Evolutionary conservation across 2,113 vertebrate genomes (phyloP).

Genomic region (Carollia perspicillata): DNA sequence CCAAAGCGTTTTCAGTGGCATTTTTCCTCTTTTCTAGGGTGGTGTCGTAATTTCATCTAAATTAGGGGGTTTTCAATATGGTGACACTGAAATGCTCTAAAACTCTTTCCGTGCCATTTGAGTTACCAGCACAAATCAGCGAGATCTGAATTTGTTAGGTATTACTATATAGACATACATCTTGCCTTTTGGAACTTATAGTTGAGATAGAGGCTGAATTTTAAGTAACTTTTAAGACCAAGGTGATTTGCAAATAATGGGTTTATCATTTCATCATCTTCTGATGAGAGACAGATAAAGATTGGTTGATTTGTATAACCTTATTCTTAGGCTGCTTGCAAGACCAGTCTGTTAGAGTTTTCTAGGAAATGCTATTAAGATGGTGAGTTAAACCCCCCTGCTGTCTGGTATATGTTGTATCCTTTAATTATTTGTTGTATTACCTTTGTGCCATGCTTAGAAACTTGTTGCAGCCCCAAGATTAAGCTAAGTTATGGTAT

Average conservation of each 20-base stretch:
- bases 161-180: background rate
- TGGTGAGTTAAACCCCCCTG: background rate
- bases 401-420: background rate
- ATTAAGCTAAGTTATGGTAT: constrained; percentile 9
- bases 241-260: background rate
- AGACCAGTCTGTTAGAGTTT: constrained; percentile 28
- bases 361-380: constrained; percentile 18
- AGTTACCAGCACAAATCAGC: background rate
- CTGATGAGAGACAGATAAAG: background rate
- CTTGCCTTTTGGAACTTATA: background rate
- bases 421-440: constrained; percentile 9
- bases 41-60: constrained; percentile 10
- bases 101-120: constrained; percentile 20
- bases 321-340: background rate
- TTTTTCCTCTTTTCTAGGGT: background rate
- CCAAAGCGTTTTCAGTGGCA: background rate
- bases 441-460: constrained; percentile 22
- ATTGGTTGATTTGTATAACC: background rate
- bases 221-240: constrained; percentile 10
- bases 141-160: constrained; percentile 24
- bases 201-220: background rate
- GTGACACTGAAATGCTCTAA: background rate
- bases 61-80: constrained; percentile 25
- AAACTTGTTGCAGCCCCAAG: constrained; percentile 32
- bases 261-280: background rate